Evolutionary conservation across 2,113 vertebrate species (phyloP), one percentile per base, ranked within the genome.

Genomic region (Helogale parvula): DNA sequence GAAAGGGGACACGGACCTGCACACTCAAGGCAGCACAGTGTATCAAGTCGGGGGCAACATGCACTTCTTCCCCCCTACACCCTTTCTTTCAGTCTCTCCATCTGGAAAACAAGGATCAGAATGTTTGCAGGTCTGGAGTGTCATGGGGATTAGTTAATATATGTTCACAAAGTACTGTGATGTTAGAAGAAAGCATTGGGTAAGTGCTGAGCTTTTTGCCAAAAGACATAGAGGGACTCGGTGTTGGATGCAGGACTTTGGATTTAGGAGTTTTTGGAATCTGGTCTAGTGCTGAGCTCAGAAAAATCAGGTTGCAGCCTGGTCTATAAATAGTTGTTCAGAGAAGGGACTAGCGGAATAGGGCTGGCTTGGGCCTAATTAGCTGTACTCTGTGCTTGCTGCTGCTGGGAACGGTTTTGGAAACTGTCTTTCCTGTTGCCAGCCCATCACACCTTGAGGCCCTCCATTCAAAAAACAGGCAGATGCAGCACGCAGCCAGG

Each of bases 261-360:
- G 54, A 93, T 93, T 89, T 45, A 65, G 45, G 65, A 94, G 84
- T 90, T 96, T 83, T 83, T 97, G 74, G 93, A 94, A 74, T 66
- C 52, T 11, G 27, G 63, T 82, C 82, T 63, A 38, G 29, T 93
- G 60, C 63, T 90, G 10, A 77, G 35, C 65, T 88, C 76, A 63
- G 77, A 85, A 84, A 97, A 96, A 86, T 88, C 76, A 95, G 41
- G 57, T 76, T 31, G 8, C 27, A 50, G 38, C 50, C 92, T 16
- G 13, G 38, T 63, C 85, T 88, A 15, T 90, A 69, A 92, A 90
- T 16, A 79, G 16, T 47, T 25, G 7, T 82, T 92, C 91, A 74
- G 80, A 80, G 79, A 87, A 87, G 23, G 38, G 33, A 69, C 74
- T 82, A 16, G 38, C 63, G 27, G 23, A 69, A 66, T 90, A 68